Conservation (phyloP, 2,888 invertebrate genomes). For the Lasioglossum zephyrum region DNA sequence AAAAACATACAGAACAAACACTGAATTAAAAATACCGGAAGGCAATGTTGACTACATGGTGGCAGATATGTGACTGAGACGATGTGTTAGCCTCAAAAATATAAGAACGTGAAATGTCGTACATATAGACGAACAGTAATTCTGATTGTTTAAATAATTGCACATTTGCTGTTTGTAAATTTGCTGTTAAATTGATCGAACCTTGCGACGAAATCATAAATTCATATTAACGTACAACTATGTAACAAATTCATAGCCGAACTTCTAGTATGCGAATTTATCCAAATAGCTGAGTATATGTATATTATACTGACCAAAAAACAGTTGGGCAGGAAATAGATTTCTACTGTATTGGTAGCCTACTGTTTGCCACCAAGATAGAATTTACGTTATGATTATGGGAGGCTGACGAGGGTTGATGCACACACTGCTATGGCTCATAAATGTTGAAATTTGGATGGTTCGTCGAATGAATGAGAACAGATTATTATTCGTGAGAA, state of each 20-base stretch:
- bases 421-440: not conserved
- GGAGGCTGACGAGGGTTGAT: not conserved
- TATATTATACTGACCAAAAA: not conserved
- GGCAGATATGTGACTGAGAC: no score
- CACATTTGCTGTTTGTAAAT: no score
- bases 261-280: not conserved
- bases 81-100: no score
- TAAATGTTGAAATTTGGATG: not conserved
- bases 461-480: not conserved
- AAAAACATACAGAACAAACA: no score
- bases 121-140: no score
- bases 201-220: no score
- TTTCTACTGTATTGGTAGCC: not conserved
- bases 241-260: not conserved
- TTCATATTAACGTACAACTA: no score
- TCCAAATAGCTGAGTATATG: not conserved
- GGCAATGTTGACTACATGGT: no score
- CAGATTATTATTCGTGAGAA: slow-evolving; percentile 60
- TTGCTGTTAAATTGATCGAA: no score
- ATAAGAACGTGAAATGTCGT: no score
- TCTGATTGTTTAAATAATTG: no score
- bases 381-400: not conserved
- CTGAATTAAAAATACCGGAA: no score
- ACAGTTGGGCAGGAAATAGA: not conserved
- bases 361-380: not conserved